Percentiles rank a stretch among this genome's conserved stretches.
Evolutionary conservation across 2,797 vertebrate genomes (phyloP).

Genomic region (Columba guinea): DNA sequence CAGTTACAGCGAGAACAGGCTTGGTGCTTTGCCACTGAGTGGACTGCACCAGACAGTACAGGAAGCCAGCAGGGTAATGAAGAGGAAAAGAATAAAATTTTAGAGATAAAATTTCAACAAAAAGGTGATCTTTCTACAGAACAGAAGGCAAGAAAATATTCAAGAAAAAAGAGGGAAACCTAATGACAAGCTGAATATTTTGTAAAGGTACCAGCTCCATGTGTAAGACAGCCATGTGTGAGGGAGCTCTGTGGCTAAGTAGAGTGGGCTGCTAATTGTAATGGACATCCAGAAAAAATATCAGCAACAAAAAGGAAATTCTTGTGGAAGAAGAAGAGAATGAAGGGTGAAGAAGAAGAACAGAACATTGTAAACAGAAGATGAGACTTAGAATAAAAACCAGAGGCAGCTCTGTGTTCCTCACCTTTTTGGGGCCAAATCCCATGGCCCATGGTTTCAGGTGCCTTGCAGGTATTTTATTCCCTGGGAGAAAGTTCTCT

Average conservation of each 20-base stretch:
- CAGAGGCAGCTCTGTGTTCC: not conserved
- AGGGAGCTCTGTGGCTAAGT: not conserved
- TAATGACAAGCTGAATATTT: not conserved
- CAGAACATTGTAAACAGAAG: not conserved
- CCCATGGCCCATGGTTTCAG: not conserved
- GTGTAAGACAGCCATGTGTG: not conserved
- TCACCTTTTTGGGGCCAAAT: not conserved
- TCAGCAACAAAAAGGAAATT: not conserved
- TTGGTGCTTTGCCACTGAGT: slow-evolving; percentile 23
- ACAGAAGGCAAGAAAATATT: not conserved
- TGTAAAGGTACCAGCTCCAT: not conserved
- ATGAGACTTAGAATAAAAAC: not conserved
- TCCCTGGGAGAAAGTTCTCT: not conserved
- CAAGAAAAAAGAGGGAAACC: not conserved
- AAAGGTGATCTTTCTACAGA: not conserved
- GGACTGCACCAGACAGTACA: not conserved
- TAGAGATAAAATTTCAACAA: not conserved
- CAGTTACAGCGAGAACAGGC: not conserved
- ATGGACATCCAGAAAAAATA: not conserved
- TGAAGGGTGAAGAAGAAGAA: not conserved
- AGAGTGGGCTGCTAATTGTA: not conserved
- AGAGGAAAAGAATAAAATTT: not conserved
- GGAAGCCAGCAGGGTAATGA: not conserved
- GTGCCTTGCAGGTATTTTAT: not conserved
- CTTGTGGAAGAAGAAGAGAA: not conserved